These are phyloP conservation scores for Sycophila texana DNA, from an alignment of 2,888 invertebrate species.

Conservation along the genomic window DNA sequence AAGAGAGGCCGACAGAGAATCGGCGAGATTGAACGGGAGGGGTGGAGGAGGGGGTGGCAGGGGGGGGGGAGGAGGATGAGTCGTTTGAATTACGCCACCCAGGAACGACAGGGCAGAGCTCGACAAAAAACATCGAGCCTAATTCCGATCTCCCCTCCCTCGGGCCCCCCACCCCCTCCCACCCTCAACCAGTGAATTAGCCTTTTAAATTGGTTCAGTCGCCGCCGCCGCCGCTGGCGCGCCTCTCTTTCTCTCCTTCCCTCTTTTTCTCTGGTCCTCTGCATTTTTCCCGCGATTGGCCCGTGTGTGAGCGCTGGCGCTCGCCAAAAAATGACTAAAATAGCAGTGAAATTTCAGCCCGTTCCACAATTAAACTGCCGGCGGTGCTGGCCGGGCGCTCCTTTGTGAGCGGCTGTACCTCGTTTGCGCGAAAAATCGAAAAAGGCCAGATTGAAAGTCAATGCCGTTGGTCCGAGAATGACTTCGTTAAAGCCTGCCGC, in stretches of 20 bases:
- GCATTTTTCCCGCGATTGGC: slow-evolving; percentile 39
- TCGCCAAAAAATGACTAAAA: slow-evolving; percentile 52
- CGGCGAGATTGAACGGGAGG: not conserved
- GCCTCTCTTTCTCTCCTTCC: not conserved
- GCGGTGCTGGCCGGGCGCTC: not conserved
- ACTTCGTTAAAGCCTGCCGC: slow-evolving; percentile 42
- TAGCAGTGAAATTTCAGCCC: slow-evolving; percentile 52
- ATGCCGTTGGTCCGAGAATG: slow-evolving; percentile 41
- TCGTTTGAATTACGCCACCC: slow-evolving; percentile 66
- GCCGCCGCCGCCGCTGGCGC: not conserved
- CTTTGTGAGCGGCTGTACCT: not conserved
- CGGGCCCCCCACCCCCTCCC: slow-evolving; percentile 61
- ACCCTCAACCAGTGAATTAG: slow-evolving; percentile 66
- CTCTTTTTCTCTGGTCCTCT: not conserved
- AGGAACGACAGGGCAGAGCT: slow-evolving; percentile 58
- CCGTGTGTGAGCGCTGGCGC: not conserved
- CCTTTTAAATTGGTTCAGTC: slow-evolving; percentile 73
- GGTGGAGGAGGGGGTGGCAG: not conserved
- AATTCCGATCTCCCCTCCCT: slow-evolving; percentile 66
- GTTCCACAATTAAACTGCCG: slow-evolving; percentile 53
- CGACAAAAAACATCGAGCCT: slow-evolving; percentile 67
- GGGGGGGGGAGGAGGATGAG: slow-evolving; percentile 47
- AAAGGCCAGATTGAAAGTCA: slow-evolving; percentile 55
- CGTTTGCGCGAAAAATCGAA: slow-evolving; percentile 49
- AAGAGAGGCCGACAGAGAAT: slow-evolving; percentile 5